Base-by-base conservation (phyloP, 2,797 vertebrate species). In the Sebastolobus altivelis region DNA sequence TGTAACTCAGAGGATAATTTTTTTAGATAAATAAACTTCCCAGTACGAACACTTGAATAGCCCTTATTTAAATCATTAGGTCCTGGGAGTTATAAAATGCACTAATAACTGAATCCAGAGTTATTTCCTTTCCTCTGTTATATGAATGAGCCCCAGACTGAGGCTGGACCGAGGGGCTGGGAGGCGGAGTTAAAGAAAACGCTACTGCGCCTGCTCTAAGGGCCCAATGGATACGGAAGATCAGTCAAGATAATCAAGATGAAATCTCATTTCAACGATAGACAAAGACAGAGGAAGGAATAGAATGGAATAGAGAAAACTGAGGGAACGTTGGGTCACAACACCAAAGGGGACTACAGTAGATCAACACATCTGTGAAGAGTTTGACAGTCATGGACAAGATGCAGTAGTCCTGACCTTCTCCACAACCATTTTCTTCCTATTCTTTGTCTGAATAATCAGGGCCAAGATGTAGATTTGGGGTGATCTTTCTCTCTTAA, bases 231-330 rank as follows among this genome's bases (percentile, higher is more conserved):
- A 49, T 8, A 16, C 3, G 0, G 46, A 49, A 49, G 46, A 49
- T 49, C 46, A 49, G 20, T 54, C 20, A 54, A 54, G 9, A 54
- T 16, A 55, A 88, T 86, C 77, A 72, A 70, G 69, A 87, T 71
- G 46, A 80, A 88, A 88, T 86, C 55, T 82, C 22, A 82, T 84
- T 89, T 83, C 33, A 77, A 59, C 31, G 56, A 75, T 10, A 65
- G 14, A 18, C 58, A 29, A 29, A 66, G 29, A 18, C 58, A 29
- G n/a, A 66, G 29, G 33, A 80, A 80, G 22, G 16, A 14, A 59
- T 2, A 49, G 33, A 82, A 49, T 5, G 54, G 14, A 56, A 49
- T 5, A 56, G 14, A 56, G 27, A 66, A 31, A 54, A 58, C 20
- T 13, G 22, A 74, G 52, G 16, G 38, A 81, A 67, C 8, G 2